Percentiles rank a stretch among this genome's conserved stretches.
These are phyloP conservation scores for Ecliptopera silaceata DNA, from an alignment of 2,888 invertebrate species.

Conservation along the genomic window DNA sequence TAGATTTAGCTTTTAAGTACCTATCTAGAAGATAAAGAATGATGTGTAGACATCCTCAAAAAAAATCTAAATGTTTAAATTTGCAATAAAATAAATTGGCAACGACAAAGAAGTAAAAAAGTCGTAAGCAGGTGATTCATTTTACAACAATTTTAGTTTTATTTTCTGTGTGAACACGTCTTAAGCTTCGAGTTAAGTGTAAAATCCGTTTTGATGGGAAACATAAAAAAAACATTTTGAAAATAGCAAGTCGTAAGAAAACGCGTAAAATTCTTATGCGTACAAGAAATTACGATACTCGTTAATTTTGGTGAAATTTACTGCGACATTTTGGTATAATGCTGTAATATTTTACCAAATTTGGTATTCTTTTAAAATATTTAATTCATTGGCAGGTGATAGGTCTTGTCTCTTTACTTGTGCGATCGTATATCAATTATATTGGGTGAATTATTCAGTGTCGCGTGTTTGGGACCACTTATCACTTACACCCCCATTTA, in stretches of 20 bases:
- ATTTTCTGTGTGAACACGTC: neutral
- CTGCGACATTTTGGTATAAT: conserved; percentile 19
- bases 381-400: conserved; percentile 13
- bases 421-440: neutral
- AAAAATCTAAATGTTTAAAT: neutral
- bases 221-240: conserved; percentile 18
- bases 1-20: too few relatives aligned
- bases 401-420: neutral
- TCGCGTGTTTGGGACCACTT: too few relatives aligned
- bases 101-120: too few relatives aligned
- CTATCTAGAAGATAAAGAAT: too few relatives aligned
- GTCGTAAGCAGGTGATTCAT: too few relatives aligned
- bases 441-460: too few relatives aligned
- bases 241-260: conserved; percentile 25
- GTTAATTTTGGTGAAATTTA: conserved; percentile 27
- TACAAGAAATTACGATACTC: conserved; percentile 22
- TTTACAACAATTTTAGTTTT: too few relatives aligned
- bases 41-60: too few relatives aligned
- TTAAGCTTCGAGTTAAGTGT: neutral
- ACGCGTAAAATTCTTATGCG: conserved; percentile 22
- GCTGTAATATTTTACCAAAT: conserved; percentile 13
- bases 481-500: too few relatives aligned
- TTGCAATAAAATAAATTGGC: too few relatives aligned
- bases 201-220: conserved; percentile 6
- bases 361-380: neutral